These are phyloP conservation scores for Erebia epiphron DNA, from an alignment of 2,888 invertebrate species.

Conservation along the genomic window DNA sequence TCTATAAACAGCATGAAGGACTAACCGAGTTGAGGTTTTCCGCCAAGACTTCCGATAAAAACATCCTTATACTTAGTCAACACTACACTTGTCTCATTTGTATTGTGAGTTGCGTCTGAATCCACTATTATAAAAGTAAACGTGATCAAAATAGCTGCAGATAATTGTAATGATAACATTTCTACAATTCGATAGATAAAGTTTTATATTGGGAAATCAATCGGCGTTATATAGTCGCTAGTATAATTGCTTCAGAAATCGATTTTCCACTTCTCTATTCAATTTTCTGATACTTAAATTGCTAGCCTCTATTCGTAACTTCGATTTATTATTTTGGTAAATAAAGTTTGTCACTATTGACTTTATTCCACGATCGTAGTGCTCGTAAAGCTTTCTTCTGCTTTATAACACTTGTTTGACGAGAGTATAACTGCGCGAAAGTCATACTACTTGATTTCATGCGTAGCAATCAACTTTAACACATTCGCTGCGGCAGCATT, in stretches of 20 bases:
- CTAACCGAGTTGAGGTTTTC: slow-evolving; percentile 51
- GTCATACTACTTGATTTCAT: too few species aligned
- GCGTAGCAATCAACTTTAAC: too few species aligned
- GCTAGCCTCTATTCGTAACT: background rate
- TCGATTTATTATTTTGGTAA: too few species aligned
- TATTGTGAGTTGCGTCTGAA: background rate
- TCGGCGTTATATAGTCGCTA: background rate
- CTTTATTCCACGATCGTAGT: too few species aligned
- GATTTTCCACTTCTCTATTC: background rate
- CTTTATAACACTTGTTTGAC: too few species aligned
- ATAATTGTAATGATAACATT: slow-evolving; percentile 6
- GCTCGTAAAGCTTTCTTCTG: too few species aligned
- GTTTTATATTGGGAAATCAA: background rate
- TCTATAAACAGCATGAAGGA: slow-evolving; percentile 17
- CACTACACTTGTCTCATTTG: background rate
- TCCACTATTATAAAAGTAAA: background rate
- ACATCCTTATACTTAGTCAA: slow-evolving; percentile 47
- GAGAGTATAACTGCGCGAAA: too few species aligned
- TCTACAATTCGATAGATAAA: background rate
- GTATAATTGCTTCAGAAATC: slow-evolving; percentile 12
- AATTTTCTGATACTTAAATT: background rate
- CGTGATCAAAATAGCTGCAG: slow-evolving; percentile 5
- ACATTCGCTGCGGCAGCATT: too few species aligned
- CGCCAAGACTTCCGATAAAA: slow-evolving; percentile 47
- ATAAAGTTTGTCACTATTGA: too few species aligned